Conservation (phyloP, 2,888 invertebrate genomes). For the Acronicta leporina region DNA sequence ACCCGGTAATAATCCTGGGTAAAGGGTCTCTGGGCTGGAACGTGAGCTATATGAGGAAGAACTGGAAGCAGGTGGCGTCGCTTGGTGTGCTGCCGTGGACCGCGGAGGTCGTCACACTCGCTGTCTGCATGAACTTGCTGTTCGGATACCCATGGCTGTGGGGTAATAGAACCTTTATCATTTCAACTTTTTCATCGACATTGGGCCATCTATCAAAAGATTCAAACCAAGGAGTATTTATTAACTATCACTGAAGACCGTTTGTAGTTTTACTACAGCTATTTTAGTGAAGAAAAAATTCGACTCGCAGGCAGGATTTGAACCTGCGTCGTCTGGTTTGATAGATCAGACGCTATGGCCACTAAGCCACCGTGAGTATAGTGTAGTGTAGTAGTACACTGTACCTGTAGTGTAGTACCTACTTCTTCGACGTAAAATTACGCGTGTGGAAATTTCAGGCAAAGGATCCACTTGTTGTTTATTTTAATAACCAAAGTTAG, state of each 20-base stretch:
- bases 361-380: too few species aligned
- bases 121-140: constrained; percentile 71
- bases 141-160: constrained; percentile 80
- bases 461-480: not conserved
- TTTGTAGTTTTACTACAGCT: too few species aligned
- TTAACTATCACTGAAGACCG: too few species aligned
- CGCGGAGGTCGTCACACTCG: constrained; percentile 73
- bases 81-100: constrained; percentile 81
- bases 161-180: constrained; percentile 67
- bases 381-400: too few species aligned
- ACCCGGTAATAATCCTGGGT: constrained; percentile 82
- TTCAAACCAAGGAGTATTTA: too few species aligned
- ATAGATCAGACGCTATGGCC: too few species aligned
- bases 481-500: not conserved
- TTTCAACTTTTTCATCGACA: too few species aligned
- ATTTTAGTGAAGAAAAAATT: too few species aligned
- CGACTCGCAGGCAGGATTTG: too few species aligned
- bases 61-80: constrained; percentile 73
- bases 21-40: constrained; percentile 82
- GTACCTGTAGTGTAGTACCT: constrained; percentile 3
- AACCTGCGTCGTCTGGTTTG: too few species aligned
- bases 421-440: constrained; percentile 1
- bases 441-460: constrained; percentile 3
- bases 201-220: too few species aligned
- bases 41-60: constrained; percentile 71